Conservation (phyloP, 2,113 vertebrate species). For the Rana temporaria region DNA sequence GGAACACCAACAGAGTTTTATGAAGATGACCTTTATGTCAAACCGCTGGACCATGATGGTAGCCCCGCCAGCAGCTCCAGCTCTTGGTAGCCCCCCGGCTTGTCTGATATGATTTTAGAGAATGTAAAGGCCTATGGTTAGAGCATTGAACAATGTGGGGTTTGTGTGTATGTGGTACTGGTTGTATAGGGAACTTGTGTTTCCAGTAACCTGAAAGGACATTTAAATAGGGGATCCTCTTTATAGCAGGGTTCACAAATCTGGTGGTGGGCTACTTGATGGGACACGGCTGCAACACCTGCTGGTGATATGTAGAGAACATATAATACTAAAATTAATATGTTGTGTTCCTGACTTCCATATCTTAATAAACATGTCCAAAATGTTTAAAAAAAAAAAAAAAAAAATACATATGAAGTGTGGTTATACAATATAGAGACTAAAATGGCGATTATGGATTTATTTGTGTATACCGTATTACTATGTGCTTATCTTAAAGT, state of each 20-base stretch:
- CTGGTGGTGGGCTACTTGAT: slow-evolving; percentile 8
- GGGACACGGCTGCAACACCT: not conserved
- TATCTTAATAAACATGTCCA: slow-evolving; percentile 49
- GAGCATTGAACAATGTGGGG: slow-evolving; percentile 19
- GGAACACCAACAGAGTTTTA: slow-evolving; percentile 87
- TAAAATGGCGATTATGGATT: too few relatives aligned
- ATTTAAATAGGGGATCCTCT: not conserved
- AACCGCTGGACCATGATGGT: slow-evolving; percentile 18
- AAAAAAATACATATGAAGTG: too few relatives aligned
- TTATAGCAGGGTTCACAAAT: not conserved
- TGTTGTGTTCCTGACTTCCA: slow-evolving; percentile 7
- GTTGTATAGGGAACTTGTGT: not conserved
- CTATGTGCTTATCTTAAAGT: too few relatives aligned
- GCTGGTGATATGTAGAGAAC: slow-evolving; percentile 1
- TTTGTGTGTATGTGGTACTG: slow-evolving; percentile 9
- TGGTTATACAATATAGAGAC: too few relatives aligned
- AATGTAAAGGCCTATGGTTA: slow-evolving; percentile 13
- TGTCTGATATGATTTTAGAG: not conserved
- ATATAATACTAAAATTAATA: not conserved
- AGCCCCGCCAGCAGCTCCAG: slow-evolving; percentile 59
- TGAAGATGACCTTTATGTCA: slow-evolving; percentile 65
- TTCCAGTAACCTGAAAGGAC: not conserved
- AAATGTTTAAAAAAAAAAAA: too few relatives aligned
- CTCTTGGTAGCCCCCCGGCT: slow-evolving; percentile 60
- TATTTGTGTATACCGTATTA: too few relatives aligned